Conservation (phyloP, 2,888 invertebrate genomes). For the Diplazon laetatorius region DNA sequence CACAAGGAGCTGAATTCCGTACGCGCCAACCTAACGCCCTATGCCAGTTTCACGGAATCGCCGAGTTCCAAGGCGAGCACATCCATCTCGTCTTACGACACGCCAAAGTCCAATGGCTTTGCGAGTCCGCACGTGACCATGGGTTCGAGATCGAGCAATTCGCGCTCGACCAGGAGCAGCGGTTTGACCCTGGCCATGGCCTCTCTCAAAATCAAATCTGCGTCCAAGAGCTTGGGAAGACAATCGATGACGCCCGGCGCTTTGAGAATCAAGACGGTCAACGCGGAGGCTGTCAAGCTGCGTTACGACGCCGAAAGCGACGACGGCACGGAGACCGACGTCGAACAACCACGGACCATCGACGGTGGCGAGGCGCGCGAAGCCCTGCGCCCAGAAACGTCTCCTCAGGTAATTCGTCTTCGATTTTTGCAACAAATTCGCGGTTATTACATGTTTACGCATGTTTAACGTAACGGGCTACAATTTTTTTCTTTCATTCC, state of each 20-base stretch:
- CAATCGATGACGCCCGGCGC: constrained; percentile 43
- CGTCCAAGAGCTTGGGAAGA: constrained; percentile 11
- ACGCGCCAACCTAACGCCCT: neutral
- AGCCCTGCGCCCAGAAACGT: neutral
- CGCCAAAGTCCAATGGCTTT: constrained; percentile 10
- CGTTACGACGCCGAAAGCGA: neutral
- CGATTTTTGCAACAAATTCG: neutral
- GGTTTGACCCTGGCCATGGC: neutral
- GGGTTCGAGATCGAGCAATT: neutral
- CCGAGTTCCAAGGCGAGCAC: neutral
- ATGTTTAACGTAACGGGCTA: too few relatives aligned
- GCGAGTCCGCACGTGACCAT: neutral
- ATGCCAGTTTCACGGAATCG: constrained; percentile 13
- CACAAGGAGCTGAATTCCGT: constrained; percentile 42
- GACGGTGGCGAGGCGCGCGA: neutral
- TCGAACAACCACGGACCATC: neutral
- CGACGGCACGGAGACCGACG: neutral
- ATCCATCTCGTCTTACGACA: neutral
- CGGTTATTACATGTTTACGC: neutral
- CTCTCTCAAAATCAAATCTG: constrained; percentile 1
- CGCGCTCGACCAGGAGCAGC: neutral
- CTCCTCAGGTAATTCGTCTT: neutral
- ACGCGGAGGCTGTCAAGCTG: neutral
- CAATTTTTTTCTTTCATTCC: too few relatives aligned
- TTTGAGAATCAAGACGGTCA: neutral